Evolutionary conservation across 1,140 invertebrate species (phyloP).

Genomic region (Nautilus pompilius): DNA sequence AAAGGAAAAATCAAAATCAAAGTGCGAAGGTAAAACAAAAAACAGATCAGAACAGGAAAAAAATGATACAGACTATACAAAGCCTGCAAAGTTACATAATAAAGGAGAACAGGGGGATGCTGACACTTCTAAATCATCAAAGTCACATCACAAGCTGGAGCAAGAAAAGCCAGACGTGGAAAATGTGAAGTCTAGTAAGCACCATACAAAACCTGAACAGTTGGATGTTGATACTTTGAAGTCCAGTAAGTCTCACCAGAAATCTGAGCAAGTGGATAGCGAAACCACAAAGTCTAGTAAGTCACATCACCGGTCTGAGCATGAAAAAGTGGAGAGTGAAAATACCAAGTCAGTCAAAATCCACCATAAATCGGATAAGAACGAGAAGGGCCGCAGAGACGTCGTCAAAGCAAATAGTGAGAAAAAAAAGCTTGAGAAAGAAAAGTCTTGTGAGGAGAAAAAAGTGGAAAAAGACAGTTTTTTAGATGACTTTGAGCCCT

Average conservation of each 20-base stretch:
- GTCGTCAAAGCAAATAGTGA: slow-evolving; percentile 20
- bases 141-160: not conserved
- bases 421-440: slow-evolving; percentile 20
- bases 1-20: not conserved
- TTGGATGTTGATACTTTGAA: not conserved
- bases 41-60: not conserved
- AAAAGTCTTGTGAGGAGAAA: slow-evolving; percentile 23
- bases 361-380: slow-evolving; percentile 10
- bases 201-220: not conserved
- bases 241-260: not conserved
- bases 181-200: slow-evolving; percentile 7
- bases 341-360: slow-evolving; percentile 7
- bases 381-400: slow-evolving; percentile 2
- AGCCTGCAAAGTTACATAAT: no score
- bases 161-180: slow-evolving; percentile 4
- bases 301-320: slow-evolving; percentile 9
- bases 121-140: no score
- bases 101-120: no score
- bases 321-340: slow-evolving; percentile 7
- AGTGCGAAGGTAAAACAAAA: not conserved
- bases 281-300: slow-evolving; percentile 6
- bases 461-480: slow-evolving; percentile 28
- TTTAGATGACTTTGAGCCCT: slow-evolving; percentile 49
- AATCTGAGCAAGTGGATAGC: not conserved
- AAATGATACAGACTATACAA: no score